Conservation (phyloP, 2,113 vertebrate genomes). For the Campylorhamphus procurvoides region DNA sequence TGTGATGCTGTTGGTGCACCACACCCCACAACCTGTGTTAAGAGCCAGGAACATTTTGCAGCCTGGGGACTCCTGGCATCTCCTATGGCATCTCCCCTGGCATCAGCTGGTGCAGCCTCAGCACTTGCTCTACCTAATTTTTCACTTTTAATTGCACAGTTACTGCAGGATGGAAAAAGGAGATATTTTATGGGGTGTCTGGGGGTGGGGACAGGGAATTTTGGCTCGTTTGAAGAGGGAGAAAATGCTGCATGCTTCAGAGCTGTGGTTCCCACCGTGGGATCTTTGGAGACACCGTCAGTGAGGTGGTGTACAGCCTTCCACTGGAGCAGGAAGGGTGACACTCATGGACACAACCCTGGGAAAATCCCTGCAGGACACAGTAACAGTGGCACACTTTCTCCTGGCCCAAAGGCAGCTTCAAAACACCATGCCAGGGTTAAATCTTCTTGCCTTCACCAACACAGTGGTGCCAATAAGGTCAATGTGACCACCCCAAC, state of each 20-base stretch:
- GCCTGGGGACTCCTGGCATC: background rate
- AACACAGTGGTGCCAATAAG: background rate
- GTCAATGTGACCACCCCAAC: background rate
- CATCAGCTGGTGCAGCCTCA: background rate
- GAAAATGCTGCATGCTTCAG: background rate
- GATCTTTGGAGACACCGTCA: background rate
- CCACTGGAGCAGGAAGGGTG: background rate
- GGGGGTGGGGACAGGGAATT: background rate
- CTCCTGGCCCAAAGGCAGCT: background rate
- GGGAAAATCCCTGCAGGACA: background rate
- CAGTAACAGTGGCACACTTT: background rate
- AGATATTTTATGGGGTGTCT: background rate
- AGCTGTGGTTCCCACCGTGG: background rate
- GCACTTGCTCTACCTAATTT: background rate
- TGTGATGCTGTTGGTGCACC: background rate
- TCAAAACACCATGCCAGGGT: background rate
- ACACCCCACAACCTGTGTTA: background rate
- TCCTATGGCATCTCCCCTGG: background rate
- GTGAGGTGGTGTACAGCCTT: background rate
- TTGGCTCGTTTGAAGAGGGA: background rate
- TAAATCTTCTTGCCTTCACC: background rate
- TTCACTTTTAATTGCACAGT: background rate
- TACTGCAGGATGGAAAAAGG: background rate
- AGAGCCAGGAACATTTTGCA: background rate
- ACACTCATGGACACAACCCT: fast-evolving